Percentiles rank a stretch among this genome's conserved stretches.
phyloP scores from a whole-genome alignment of 2,113 vertebrate genomes.

The Desmodus rotundus region DNA sequence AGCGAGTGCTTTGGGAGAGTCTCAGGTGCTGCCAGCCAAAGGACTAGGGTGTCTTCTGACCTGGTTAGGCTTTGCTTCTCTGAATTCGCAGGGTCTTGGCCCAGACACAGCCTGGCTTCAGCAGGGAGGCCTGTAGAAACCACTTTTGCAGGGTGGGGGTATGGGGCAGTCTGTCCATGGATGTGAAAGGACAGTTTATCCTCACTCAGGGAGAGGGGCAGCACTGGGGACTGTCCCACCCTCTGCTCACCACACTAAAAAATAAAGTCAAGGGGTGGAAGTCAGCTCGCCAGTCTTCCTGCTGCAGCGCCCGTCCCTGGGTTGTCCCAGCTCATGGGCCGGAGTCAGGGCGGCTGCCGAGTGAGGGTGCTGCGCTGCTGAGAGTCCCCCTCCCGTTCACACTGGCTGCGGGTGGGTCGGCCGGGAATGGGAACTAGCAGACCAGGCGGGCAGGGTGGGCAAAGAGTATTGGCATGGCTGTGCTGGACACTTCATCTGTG shows the following conservation, averaged over 20 bases:
- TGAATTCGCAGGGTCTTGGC: neutral
- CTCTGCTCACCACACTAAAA: neutral
- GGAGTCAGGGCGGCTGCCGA: neutral
- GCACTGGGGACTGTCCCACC: neutral
- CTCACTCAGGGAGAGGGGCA: neutral
- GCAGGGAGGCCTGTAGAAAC: neutral
- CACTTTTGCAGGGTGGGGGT: neutral
- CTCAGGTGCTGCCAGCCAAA: neutral
- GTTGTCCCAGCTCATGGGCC: neutral
- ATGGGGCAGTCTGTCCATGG: neutral
- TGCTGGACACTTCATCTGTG: neutral
- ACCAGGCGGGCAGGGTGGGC: accelerated
- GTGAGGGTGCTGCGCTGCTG: accelerated
- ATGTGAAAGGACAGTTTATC: neutral
- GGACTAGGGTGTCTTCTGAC: neutral
- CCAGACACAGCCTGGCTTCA: neutral
- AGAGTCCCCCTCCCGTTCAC: neutral
- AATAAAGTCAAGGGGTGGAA: neutral
- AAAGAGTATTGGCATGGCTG: neutral
- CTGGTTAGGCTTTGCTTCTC: neutral
- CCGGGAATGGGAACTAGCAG: neutral
- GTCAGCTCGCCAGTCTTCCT: neutral
- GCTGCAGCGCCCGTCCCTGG: neutral
- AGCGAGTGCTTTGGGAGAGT: neutral
- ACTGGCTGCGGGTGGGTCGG: neutral